Percentiles rank a stretch among this genome's conserved stretches.
Conservation (phyloP, 2,797 vertebrate genomes). For the Takifugu ocellatus region DNA sequence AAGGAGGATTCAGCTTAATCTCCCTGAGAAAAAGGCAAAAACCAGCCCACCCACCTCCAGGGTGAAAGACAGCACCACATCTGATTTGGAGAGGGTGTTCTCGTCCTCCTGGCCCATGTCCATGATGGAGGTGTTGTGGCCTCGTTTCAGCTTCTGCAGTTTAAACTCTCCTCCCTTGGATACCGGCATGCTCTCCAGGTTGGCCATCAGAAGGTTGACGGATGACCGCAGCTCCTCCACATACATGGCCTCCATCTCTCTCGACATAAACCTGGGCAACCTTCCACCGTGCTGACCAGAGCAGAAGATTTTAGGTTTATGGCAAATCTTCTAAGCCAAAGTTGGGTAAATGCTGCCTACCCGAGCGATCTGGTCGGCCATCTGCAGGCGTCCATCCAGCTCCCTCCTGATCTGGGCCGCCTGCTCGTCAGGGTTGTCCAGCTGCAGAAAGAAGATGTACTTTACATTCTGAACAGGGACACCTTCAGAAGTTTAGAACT, state of each 20-base stretch:
- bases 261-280: constrained; percentile 92
- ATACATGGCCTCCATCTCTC: constrained; percentile 98
- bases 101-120: constrained; percentile 99
- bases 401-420: constrained; percentile 97
- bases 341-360: constrained; percentile 66
- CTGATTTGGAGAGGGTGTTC: constrained; percentile 97
- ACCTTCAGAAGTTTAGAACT: no score
- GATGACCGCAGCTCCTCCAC: constrained; percentile 96
- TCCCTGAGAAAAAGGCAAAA: no score
- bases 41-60: constrained; percentile 81
- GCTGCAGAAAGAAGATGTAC: constrained; percentile 63
- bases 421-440: constrained; percentile 98
- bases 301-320: no score
- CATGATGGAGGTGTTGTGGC: constrained; percentile 98
- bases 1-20: no score
- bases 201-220: constrained; percentile 97
- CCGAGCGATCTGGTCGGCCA: constrained; percentile 98
- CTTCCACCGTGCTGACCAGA: constrained; percentile 80
- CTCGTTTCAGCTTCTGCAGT: constrained; percentile 95
- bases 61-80: constrained; percentile 93
- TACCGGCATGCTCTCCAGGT: constrained; percentile 98
- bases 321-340: no score
- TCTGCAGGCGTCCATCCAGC: constrained; percentile 94
- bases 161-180: constrained; percentile 99
- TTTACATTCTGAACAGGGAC: not conserved